These are phyloP conservation scores for Drosophila anomalata DNA, from an alignment of 2,888 invertebrate species.

Conservation along the genomic window DNA sequence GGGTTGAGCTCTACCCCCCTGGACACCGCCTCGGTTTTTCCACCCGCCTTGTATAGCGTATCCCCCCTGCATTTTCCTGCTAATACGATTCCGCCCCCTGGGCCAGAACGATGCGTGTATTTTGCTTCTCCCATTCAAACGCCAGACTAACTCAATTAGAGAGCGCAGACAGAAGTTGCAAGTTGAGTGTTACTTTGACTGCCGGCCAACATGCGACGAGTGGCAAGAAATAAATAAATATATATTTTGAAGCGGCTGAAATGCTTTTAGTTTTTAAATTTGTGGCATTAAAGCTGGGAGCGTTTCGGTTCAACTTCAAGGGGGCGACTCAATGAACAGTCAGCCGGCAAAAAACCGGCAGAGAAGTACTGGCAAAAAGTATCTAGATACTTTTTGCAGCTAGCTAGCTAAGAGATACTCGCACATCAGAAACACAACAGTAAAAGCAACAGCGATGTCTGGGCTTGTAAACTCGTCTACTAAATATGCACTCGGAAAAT, in stretches of 20 bases:
- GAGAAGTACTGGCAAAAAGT: constrained; percentile 42
- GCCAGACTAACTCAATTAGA: constrained; percentile 77
- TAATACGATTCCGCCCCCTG: constrained; percentile 34
- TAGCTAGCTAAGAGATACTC: constrained; percentile 31
- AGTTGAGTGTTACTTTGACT: constrained; percentile 64
- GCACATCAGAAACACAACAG: constrained; percentile 35
- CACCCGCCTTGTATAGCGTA: constrained; percentile 12
- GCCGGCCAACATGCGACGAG: constrained; percentile 49
- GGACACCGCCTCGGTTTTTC: not conserved
- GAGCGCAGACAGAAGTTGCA: constrained; percentile 64
- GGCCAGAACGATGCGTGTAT: constrained; percentile 33
- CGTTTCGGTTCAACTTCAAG: constrained; percentile 3
- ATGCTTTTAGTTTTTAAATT: constrained; percentile 18
- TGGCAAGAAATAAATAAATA: constrained; percentile 34
- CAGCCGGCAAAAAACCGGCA: constrained; percentile 23
- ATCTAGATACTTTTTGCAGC: constrained; percentile 66
- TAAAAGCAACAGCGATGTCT: constrained; percentile 23
- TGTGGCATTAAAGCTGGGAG: constrained; percentile 40
- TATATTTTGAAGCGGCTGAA: constrained; percentile 34
- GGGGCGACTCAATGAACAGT: constrained; percentile 17
- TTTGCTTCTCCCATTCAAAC: constrained; percentile 29
- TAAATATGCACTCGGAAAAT: constrained; percentile 49
- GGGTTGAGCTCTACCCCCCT: constrained; percentile 19
- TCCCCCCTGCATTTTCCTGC: constrained; percentile 26
- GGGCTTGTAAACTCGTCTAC: constrained; percentile 58